A percentile compares a stretch with the other conserved stretches of the same genome.
Conservation (phyloP, 23 tunicate genomes). For the Styela plicata region DNA sequence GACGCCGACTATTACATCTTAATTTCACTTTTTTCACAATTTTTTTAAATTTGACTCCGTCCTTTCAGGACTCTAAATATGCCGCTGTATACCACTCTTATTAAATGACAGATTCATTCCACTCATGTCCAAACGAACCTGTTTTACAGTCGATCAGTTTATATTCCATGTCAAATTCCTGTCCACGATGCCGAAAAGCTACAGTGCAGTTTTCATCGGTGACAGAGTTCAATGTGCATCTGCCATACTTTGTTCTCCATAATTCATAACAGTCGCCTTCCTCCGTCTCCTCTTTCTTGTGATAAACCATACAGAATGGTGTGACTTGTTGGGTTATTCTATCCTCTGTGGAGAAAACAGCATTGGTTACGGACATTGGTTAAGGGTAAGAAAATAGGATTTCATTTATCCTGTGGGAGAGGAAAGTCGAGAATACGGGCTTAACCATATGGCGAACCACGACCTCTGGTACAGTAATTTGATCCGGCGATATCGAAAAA, state of each 20-base stretch:
- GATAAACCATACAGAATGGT: not conserved
- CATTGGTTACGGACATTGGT: too few relatives aligned
- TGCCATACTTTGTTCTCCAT: not conserved
- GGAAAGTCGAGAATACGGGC: not conserved
- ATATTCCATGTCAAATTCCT: not conserved
- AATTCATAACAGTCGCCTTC: not conserved
- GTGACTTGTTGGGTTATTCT: not conserved
- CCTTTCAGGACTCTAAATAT: too few relatives aligned
- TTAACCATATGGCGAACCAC: not conserved
- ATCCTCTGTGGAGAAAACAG: not conserved
- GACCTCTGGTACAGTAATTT: not conserved
- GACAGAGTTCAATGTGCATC: not conserved
- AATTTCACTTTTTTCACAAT: too few relatives aligned
- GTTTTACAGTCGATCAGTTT: not conserved
- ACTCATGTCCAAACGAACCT: too few relatives aligned
- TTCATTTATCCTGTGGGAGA: not conserved
- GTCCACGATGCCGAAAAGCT: not conserved
- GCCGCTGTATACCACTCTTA: too few relatives aligned
- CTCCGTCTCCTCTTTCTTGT: not conserved
- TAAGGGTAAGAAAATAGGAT: too few relatives aligned
- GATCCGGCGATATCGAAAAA: too few relatives aligned
- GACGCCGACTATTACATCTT: too few relatives aligned
- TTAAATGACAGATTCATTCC: too few relatives aligned
- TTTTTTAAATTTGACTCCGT: too few relatives aligned
- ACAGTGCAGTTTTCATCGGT: not conserved